Evolutionary conservation across 2,113 vertebrate species (phyloP), one percentile per base, ranked within the genome.

Genomic region (Cyphomyrus plagiostoma): DNA sequence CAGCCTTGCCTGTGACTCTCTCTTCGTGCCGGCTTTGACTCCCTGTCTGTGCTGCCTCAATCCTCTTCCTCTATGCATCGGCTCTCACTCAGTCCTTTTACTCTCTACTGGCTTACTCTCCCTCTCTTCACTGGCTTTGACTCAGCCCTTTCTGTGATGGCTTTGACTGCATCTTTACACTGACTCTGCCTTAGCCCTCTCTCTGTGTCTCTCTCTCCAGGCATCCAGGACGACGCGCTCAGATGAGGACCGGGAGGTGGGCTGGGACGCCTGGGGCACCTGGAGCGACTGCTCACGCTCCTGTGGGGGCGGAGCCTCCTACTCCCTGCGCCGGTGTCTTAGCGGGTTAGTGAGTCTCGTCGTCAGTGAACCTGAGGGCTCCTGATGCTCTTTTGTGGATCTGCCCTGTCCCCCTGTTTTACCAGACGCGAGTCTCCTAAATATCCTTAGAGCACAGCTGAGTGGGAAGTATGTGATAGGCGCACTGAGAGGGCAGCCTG

Each of bases 261-360:
- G 96, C 50, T 99, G 98, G 98, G 98, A 99, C 23, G 97, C 97
- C 2, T 99, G 98, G 98, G 97, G 98, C 0, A 58, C 94, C 4
- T 99, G 98, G 98, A 98, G 98, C 0, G 98, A 98, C 90, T 99
- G 98, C 90, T 98, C 98, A 0, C 95, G 98, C 3, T 98, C 98
- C 6, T 99, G 98, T 35, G 98, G 97, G 0, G 98, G 98, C 13
- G 98, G 97, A 46, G 98, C 98, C 0, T 98, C 98, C 6, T 99
- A 99, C 89, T 98, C 97, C 0, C 93, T 98, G 30, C 94, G 98
- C 66, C 96, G 98, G 9, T 98, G 98, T 91, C 94, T 98, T 0
- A 96, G 97, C 93, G 96, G 96, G 98, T 98, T 35, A 96, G 95
- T 89, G 0, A n/a, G 56, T 15, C 87, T 19, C 52, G 13, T 88